Conservation (phyloP, 2,888 invertebrate species). For the Neuroscelio doddi region DNA sequence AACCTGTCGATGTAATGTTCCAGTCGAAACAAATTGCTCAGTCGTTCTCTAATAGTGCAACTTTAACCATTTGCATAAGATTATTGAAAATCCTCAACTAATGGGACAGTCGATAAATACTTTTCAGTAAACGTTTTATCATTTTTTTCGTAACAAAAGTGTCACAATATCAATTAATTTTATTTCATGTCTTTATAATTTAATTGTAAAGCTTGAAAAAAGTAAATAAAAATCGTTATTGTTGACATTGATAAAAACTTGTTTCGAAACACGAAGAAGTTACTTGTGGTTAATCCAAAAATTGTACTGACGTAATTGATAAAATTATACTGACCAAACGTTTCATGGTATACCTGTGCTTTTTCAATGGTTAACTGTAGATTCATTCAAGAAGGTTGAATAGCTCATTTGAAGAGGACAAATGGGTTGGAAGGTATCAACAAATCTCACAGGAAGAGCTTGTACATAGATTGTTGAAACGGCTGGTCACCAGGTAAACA, state of each 20-base stretch:
- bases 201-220: too few relatives aligned
- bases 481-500: slow-evolving; percentile 62
- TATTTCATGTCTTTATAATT: too few relatives aligned
- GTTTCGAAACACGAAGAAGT: too few relatives aligned
- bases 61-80: slow-evolving; percentile 69
- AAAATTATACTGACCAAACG: neutral
- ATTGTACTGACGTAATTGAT: neutral
- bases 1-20: slow-evolving; percentile 65
- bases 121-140: slow-evolving; percentile 19
- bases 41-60: slow-evolving; percentile 61
- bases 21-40: slow-evolving; percentile 60
- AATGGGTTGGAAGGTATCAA: slow-evolving; percentile 60
- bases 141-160: slow-evolving; percentile 1
- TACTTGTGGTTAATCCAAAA: too few relatives aligned
- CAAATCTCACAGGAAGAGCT: slow-evolving; percentile 53
- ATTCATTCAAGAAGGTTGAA: slow-evolving; percentile 24
- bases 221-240: too few relatives aligned
- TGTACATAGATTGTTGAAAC: slow-evolving; percentile 50
- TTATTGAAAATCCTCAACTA: slow-evolving; percentile 57
- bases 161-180: neutral
- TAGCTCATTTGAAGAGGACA: slow-evolving; percentile 43
- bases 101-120: slow-evolving; percentile 55
- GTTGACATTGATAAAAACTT: too few relatives aligned
- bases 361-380: slow-evolving; percentile 45
- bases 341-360: neutral